phyloP scores from a whole-genome alignment of 2,797 vertebrate species.

The Mus caroli region DNA sequence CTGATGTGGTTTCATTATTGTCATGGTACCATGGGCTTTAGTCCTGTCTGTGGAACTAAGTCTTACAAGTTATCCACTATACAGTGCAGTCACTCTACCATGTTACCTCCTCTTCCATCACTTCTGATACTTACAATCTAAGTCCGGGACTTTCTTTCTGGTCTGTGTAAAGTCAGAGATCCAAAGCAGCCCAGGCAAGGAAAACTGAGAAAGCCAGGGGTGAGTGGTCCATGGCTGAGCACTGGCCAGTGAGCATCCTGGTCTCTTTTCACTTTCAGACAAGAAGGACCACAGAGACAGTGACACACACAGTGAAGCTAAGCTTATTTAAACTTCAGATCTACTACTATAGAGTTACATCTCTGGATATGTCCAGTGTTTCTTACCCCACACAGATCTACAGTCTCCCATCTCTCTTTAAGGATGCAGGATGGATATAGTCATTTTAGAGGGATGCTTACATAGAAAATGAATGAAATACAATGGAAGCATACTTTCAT shows the following conservation, averaged over 20 bases:
- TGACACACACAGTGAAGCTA: background rate
- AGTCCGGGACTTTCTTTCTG: background rate
- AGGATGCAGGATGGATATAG: background rate
- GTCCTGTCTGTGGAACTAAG: background rate
- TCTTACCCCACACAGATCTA: background rate
- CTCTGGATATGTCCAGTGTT: background rate
- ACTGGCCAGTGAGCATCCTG: background rate
- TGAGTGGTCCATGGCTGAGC: background rate
- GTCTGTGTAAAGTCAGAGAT: background rate
- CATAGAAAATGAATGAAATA: constrained; percentile 23
- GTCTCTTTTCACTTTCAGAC: background rate
- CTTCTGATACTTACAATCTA: background rate
- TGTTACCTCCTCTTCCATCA: background rate
- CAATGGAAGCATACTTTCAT: background rate
- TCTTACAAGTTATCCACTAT: background rate
- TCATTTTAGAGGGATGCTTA: background rate
- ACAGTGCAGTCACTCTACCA: background rate
- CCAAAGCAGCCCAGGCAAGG: background rate
- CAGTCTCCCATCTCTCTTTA: background rate
- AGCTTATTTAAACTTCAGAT: constrained; percentile 31
- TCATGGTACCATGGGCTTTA: background rate
- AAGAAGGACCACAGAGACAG: background rate
- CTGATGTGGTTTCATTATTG: background rate
- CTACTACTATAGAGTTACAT: background rate
- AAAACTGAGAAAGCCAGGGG: background rate